phyloP scores from a whole-genome alignment of 2,888 invertebrate species.

The Troides helena region DNA sequence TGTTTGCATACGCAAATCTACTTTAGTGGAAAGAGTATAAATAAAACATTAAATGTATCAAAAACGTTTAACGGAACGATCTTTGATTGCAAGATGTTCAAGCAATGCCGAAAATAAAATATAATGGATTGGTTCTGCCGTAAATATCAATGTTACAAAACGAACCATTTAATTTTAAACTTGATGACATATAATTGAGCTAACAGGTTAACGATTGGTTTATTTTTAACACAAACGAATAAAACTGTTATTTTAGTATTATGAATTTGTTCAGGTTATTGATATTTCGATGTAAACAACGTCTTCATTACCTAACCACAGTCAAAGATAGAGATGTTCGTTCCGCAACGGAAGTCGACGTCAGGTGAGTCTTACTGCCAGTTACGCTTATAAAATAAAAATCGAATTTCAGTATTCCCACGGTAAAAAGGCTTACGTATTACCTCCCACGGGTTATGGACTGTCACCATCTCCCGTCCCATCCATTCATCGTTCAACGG shows the following conservation, averaged over 20 bases:
- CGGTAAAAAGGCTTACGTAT: constrained; percentile 44
- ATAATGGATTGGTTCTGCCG: constrained; percentile 2
- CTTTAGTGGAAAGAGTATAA: too few relatives aligned
- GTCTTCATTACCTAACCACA: too few relatives aligned
- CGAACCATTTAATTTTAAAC: neutral
- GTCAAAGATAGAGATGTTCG: too few relatives aligned
- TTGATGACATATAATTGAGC: neutral
- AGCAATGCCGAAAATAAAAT: neutral
- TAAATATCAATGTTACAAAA: neutral
- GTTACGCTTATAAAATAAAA: neutral
- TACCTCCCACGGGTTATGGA: constrained; percentile 47
- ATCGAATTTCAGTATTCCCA: constrained; percentile 41
- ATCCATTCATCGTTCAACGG: constrained; percentile 34
- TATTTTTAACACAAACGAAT: neutral
- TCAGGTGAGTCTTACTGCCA: too few relatives aligned
- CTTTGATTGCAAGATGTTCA: too few relatives aligned
- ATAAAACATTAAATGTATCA: too few relatives aligned
- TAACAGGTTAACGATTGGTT: neutral
- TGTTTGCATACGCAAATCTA: too few relatives aligned
- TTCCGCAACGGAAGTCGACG: too few relatives aligned
- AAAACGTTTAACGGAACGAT: too few relatives aligned
- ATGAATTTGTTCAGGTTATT: constrained; percentile 3
- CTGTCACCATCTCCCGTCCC: constrained; percentile 35
- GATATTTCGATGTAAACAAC: too few relatives aligned
- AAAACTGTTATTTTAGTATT: neutral